Conservation (phyloP, 2,888 invertebrate species). For the Beris chalybata region DNA sequence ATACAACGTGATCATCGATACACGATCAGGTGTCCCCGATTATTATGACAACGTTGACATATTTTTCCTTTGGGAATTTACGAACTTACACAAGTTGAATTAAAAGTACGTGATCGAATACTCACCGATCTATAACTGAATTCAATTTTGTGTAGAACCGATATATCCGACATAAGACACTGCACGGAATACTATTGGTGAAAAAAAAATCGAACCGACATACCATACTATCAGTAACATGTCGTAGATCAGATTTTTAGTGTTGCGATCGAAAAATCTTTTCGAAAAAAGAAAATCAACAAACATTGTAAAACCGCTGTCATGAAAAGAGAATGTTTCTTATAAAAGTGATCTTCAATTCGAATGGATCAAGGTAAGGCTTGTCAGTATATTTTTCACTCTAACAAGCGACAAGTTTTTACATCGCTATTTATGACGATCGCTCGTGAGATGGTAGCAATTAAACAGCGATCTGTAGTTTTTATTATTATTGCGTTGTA, state of each 20-base stretch:
- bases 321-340: conserved; percentile 24
- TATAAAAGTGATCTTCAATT: conserved; percentile 30
- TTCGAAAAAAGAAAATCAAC: conserved; percentile 2
- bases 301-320: neutral
- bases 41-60: conserved; percentile 37
- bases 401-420: conserved; percentile 23
- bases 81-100: conserved; percentile 14
- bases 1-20: neutral
- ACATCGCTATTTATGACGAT: conserved; percentile 18
- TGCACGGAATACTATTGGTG: conserved; percentile 4
- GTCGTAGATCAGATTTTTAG: conserved; percentile 33
- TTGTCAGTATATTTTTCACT: conserved; percentile 22
- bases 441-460: conserved; percentile 10
- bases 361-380: conserved; percentile 32
- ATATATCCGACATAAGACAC: conserved; percentile 1
- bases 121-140: neutral
- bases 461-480: conserved; percentile 23
- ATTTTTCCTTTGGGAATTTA: conserved; percentile 36
- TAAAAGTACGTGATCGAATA: conserved; percentile 8
- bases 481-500: neutral
- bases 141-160: too few relatives aligned
- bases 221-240: conserved; percentile 37
- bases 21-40: conserved; percentile 36
- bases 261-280: conserved; percentile 17
- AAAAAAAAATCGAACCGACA: conserved; percentile 33